Evolutionary conservation across 2,797 vertebrate genomes (phyloP).

Genomic region (Acrossocheilus wenchowensis): DNA sequence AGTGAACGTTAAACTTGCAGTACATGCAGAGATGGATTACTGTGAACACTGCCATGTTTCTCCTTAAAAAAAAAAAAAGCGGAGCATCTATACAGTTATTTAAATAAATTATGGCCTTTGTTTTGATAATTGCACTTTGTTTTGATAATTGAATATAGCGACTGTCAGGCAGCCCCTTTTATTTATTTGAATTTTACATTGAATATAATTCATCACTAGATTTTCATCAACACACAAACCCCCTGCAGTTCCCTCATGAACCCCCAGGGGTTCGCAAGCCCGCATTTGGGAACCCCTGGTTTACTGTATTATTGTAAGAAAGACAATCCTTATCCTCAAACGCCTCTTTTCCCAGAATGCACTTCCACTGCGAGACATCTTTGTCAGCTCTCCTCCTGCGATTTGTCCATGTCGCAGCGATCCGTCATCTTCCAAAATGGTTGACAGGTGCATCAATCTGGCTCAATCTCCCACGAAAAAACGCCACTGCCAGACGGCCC

Average conservation of each 20-base stretch:
- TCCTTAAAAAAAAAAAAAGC: neutral
- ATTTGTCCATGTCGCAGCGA: constrained; percentile 56
- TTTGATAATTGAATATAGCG: neutral
- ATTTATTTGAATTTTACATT: neutral
- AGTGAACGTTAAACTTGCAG: neutral
- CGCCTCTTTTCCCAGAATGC: constrained; percentile 1
- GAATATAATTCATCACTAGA: neutral
- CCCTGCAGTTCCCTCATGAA: neutral
- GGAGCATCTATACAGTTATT: neutral
- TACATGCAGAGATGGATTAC: neutral
- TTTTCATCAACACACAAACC: neutral
- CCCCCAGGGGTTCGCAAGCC: neutral
- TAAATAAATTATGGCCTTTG: neutral
- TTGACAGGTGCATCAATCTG: constrained; percentile 82
- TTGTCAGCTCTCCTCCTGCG: constrained; percentile 58
- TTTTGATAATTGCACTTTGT: no score
- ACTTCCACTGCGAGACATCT: constrained; percentile 49
- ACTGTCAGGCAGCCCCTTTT: neutral
- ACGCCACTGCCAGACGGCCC: constrained; percentile 77
- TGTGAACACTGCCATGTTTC: neutral
- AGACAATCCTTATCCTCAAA: neutral
- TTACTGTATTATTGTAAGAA: neutral
- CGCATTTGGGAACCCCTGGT: neutral
- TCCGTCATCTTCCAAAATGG: constrained; percentile 76
- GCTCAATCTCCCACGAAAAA: constrained; percentile 72